These are phyloP conservation scores for Mormoops blainvillei DNA, from an alignment of 2,113 vertebrate genomes.

Conservation along the genomic window DNA sequence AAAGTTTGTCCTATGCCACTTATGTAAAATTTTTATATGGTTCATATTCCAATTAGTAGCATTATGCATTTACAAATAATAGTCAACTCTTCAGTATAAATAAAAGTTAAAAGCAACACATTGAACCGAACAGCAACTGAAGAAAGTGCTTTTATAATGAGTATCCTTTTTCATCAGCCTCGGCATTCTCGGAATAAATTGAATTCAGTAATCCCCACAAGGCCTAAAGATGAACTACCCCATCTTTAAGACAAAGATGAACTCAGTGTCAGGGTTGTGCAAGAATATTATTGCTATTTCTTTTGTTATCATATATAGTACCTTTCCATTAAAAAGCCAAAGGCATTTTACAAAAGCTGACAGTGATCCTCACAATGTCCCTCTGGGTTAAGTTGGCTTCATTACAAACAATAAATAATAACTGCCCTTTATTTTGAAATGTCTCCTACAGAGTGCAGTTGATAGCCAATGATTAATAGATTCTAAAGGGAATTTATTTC, in stretches of 20 bases:
- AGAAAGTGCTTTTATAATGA: constrained; percentile 41
- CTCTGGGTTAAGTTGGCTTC: constrained; percentile 27
- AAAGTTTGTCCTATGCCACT: background rate
- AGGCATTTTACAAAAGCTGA: constrained; percentile 59
- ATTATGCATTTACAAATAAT: background rate
- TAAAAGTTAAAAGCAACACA: background rate
- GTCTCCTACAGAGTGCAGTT: constrained; percentile 13
- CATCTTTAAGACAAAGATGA: constrained; percentile 60
- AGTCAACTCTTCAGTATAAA: background rate
- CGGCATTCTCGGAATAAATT: constrained; percentile 49
- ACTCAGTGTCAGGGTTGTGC: constrained; percentile 36
- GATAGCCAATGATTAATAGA: background rate
- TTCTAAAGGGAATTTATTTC: constrained; percentile 16
- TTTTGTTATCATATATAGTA: constrained; percentile 65
- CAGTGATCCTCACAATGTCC: constrained; percentile 21
- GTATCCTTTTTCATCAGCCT: constrained; percentile 43
- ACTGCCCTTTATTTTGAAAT: constrained; percentile 50
- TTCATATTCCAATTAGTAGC: background rate
- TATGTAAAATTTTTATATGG: background rate
- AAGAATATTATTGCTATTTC: constrained; percentile 46
- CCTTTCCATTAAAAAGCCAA: constrained; percentile 44
- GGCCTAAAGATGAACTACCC: constrained; percentile 46
- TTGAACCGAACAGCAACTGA: background rate
- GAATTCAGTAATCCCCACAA: constrained; percentile 52
- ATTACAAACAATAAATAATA: constrained; percentile 65